Conservation (phyloP, 2,113 vertebrate genomes). For the Megaceryle torquata region DNA sequence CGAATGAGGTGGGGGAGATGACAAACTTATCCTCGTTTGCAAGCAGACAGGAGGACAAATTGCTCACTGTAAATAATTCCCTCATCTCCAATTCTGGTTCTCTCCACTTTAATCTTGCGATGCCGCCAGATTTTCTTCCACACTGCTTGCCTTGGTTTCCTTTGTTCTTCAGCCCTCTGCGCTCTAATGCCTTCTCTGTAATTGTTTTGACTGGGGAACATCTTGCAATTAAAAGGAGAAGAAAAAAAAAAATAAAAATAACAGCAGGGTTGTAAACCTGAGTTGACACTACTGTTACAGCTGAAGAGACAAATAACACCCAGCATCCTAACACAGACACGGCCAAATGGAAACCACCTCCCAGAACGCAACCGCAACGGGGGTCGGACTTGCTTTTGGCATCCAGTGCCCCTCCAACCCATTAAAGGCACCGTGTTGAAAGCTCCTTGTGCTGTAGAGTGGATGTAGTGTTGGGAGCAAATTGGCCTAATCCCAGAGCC, state of each 20-base stretch:
- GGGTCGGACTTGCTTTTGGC: not conserved
- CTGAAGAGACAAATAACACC: not conserved
- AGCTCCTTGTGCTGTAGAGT: not conserved
- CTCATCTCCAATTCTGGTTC: not conserved
- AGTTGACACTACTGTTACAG: not conserved
- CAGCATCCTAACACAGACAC: not conserved
- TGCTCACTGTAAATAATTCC: not conserved
- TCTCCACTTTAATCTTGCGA: not conserved
- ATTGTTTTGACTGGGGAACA: not conserved
- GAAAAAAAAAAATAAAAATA: no score
- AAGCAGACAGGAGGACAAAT: not conserved
- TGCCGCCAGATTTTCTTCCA: not conserved
- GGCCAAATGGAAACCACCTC: not conserved
- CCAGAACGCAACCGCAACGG: accelerated
- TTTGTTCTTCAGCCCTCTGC: not conserved
- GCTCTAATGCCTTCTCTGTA: not conserved
- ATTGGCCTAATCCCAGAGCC: not conserved
- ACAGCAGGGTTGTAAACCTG: not conserved
- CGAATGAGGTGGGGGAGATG: not conserved
- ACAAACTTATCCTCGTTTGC: not conserved
- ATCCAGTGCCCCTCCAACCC: not conserved
- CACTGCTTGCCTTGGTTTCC: not conserved
- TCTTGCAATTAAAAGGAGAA: not conserved
- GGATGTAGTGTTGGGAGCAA: accelerated
- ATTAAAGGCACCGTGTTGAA: not conserved